These are phyloP conservation scores for Brachynemurus nebulosus DNA, from an alignment of 2,888 invertebrate genomes.

Conservation along the genomic window DNA sequence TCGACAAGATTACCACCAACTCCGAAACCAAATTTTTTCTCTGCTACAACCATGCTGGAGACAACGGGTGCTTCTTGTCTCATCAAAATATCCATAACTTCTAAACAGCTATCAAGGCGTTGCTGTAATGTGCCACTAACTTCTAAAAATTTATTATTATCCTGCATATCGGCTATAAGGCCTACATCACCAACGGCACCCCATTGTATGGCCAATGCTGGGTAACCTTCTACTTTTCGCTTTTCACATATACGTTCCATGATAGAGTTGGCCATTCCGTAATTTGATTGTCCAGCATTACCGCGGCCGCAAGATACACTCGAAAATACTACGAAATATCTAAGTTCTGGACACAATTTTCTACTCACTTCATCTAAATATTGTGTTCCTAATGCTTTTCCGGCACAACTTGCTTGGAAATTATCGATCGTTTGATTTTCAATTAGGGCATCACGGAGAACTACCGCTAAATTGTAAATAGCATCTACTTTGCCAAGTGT, in stretches of 20 bases:
- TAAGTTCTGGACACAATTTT: slow-evolving; percentile 37
- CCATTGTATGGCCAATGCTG: slow-evolving; percentile 81
- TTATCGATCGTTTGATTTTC: slow-evolving; percentile 59
- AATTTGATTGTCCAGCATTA: slow-evolving; percentile 83
- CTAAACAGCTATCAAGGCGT: slow-evolving; percentile 46
- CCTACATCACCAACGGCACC: slow-evolving; percentile 82
- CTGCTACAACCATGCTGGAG: slow-evolving; percentile 75
- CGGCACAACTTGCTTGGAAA: slow-evolving; percentile 52
- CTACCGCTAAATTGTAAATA: slow-evolving; percentile 82
- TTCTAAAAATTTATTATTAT: slow-evolving; percentile 29
- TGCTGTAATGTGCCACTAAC: slow-evolving; percentile 52
- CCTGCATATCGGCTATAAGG: slow-evolving; percentile 45
- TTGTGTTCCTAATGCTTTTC: slow-evolving; percentile 71
- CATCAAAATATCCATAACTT: slow-evolving; percentile 53
- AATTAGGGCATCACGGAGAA: slow-evolving; percentile 59
- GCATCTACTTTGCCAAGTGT: slow-evolving; percentile 59
- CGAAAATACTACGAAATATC: slow-evolving; percentile 81
- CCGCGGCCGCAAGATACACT: slow-evolving; percentile 86
- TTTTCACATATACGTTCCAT: slow-evolving; percentile 80
- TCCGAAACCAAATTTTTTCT: slow-evolving; percentile 50
- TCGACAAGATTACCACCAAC: slow-evolving; percentile 55
- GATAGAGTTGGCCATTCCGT: slow-evolving; percentile 78
- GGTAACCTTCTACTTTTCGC: slow-evolving; percentile 51
- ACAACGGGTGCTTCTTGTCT: slow-evolving; percentile 51
- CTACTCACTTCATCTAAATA: slow-evolving; percentile 57